Base-by-base conservation (phyloP, 2,888 invertebrate genomes). In the Tuberolachnus salignus region DNA sequence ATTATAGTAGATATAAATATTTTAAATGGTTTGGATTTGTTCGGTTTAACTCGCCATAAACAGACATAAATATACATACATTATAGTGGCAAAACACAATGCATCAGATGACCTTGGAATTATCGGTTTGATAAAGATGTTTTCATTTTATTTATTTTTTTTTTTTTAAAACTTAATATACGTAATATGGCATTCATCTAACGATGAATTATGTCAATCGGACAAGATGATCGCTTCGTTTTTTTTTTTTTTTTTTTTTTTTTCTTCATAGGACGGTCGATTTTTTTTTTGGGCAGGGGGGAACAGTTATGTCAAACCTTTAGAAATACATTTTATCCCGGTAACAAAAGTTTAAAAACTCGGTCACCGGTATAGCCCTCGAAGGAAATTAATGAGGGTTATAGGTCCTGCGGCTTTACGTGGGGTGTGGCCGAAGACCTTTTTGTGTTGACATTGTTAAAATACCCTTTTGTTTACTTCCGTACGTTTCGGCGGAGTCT, bases 391-490 rank as follows among this genome's bases (percentile, higher is more conserved):
- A 72, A 61, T 72, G 44, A 61, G 49, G n/a, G 59, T 59, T 14
- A 49, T 61, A 49, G 61, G 26, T 49, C 19, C 34, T 61, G 26
- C 14, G 61, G 34, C 26, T 49, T 26, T 26, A 21, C 14, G n/a
- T n/a, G 19, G 59, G 42, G 44, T 53, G 57, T 59, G 59, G 72
- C 21, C 26, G n/a, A 6, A 51, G 63, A 51, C 51, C 63, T 53
- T 53, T 34, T 53, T 42, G 63, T 63, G 73, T 73, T 63, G 19
- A 63, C 51, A 63, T 53, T 73, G 63, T 63, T 51, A 73, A 73
- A 73, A 73, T 63, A 73, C 49, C 63, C 42, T 72, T 53, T 73
- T 73, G 42, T 63, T 73, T 73, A 73, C 73, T 73, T 73, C 63
- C 34, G 34, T 42, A 63, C 63, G 63, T 73, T 63, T 63, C 42